Evolutionary conservation across 2,888 invertebrate species (phyloP).

Genomic region (Caenorhabditis uteleia): DNA sequence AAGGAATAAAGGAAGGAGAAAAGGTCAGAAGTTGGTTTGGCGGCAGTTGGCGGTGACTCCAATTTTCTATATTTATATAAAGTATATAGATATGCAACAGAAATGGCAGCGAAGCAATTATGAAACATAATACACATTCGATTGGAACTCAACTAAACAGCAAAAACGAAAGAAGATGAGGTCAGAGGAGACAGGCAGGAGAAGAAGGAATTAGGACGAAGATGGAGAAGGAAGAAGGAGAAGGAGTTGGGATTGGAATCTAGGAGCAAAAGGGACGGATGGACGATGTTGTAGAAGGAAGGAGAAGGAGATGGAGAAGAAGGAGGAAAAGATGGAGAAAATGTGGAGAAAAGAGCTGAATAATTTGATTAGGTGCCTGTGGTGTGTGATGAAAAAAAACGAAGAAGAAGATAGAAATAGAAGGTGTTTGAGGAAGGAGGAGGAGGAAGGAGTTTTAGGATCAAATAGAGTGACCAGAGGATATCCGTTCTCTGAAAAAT

Average conservation of each 20-base stretch:
- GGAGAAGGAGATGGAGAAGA: constrained; percentile 5
- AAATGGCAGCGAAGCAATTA: no score
- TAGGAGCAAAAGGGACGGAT: no score
- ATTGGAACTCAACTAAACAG: no score
- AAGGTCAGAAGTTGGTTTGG: no score
- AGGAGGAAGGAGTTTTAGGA: constrained; percentile 8
- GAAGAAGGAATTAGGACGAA: constrained; percentile 3
- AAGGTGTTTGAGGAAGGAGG: constrained; percentile 3
- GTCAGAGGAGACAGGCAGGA: no score
- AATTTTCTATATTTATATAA: no score
- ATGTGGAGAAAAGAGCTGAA: constrained; percentile 17
- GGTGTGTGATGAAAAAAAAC: constrained; percentile 3
- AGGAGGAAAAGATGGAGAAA: constrained; percentile 8
- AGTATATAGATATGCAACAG: no score
- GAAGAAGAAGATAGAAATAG: constrained; percentile 3
- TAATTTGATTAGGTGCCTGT: constrained; percentile 32
- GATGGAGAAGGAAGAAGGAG: constrained; percentile 13
- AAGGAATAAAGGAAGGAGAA: no score
- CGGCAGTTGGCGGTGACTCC: no score
- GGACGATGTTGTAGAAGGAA: constrained; percentile 1
- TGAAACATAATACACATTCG: no score
- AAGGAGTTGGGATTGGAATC: constrained; percentile 19
- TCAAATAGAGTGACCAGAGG: neutral
- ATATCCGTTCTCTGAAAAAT: no score
- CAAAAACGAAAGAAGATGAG: no score